Evolutionary conservation across 92 coral and sea anemone genomes (phyloP).

Genomic region (Umimayanthus chanpuru): DNA sequence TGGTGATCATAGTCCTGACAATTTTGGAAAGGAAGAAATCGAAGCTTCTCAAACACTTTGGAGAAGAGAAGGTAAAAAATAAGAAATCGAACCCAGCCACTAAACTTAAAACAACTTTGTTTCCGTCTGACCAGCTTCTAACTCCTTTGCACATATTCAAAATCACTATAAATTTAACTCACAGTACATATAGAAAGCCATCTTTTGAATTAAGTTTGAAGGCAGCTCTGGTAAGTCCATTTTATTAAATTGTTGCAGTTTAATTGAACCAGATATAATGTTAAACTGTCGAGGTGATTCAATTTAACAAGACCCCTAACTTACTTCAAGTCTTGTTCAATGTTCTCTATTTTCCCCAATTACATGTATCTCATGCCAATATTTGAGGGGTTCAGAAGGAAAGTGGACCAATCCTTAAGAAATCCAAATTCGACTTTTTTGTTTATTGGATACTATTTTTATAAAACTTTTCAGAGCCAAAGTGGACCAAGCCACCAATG

Average conservation of each 20-base stretch:
- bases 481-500: constrained; percentile 15
- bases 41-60: constrained; percentile 53
- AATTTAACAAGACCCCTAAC: no score
- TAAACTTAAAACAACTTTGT: neutral
- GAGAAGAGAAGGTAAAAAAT: constrained; percentile 48
- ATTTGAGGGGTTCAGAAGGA: constrained; percentile 30
- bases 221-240: no score
- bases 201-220: no score
- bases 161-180: neutral
- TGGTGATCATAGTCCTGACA: constrained; percentile 30
- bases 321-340: no score
- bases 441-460: constrained; percentile 12
- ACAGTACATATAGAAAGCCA: no score
- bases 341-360: no score
- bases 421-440: constrained; percentile 15
- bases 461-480: constrained; percentile 33
- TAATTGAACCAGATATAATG: no score
- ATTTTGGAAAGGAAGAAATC: constrained; percentile 51
- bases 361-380: no score
- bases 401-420: constrained; percentile 32
- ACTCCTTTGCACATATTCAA: neutral
- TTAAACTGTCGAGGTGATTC: no score
- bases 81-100: neutral
- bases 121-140: neutral
- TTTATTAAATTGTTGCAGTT: no score